Evolutionary conservation across 2,797 vertebrate species (phyloP), one percentile per base, ranked within the genome.

Genomic region (Acrocephalus scirpaceus): DNA sequence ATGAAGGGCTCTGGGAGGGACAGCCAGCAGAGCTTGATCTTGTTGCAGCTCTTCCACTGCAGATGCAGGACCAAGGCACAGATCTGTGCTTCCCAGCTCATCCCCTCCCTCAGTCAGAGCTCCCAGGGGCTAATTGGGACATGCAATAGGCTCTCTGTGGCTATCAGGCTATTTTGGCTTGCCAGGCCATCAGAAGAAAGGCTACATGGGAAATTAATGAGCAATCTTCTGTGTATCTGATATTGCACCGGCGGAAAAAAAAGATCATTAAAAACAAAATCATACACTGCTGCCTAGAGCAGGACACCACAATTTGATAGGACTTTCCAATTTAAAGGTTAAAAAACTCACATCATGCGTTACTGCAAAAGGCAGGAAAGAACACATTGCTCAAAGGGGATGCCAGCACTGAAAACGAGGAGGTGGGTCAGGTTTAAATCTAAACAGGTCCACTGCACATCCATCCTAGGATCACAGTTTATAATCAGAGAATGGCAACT

Each of bases 401-500:
- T 0, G 15, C 48, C 73, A 72, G 77, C 42, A 80, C 36, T 4
- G 1, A 80, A 93, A 94, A 42, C 2, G 16, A 73, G 79, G 73
- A 95, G 96, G 87, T 84, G 93, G 53, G 89, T 90, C 89, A 91
- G 73, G 80, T 82, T 90, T 51, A 92, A 95, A 97, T 92, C 93
- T 78, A 96, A 96, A 96, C 94, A 96, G 91, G 88, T 48, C 86
- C 83, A 88, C 82, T 42, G 3, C 95, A 96, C 96, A 97, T 95
- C 84, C 95, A 95, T 93, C 88, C 95, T 78, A 48, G 27, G 62
- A 91, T 81, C 84, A 84, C 90, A 83, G 90, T 95, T 97, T 96
- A 95, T 93, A 97, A 92, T 95, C 42, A 93, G 66, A 95, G 86
- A 92, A 96, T 96, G 94, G 75, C 73, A 95, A 95, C 92, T 97